phyloP scores from a whole-genome alignment of 2,888 invertebrate species.

The Himalopsyche kuldschensis region DNA sequence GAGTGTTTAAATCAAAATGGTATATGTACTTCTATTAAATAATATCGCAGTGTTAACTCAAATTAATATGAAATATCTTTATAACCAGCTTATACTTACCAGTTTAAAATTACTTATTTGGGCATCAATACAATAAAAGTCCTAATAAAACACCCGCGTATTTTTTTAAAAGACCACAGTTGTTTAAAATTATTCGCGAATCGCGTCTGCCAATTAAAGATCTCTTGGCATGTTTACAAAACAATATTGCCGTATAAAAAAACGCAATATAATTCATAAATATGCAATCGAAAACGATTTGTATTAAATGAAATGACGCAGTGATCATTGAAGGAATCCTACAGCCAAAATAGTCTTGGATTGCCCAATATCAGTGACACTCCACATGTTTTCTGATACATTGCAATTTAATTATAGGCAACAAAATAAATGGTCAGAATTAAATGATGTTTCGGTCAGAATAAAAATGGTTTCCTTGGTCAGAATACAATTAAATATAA shows the following conservation, averaged over 20 bases:
- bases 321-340: constrained; percentile 20
- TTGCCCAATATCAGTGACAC: background rate
- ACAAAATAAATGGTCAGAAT: too few relatives aligned
- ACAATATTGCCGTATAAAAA: constrained; percentile 8
- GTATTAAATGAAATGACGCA: constrained; percentile 27
- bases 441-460: too few relatives aligned
- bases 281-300: constrained; percentile 22
- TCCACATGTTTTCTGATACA: background rate
- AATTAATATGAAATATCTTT: background rate
- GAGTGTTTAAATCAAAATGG: too few relatives aligned
- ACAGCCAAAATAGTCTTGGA: constrained; percentile 18
- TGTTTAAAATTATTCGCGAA: constrained; percentile 31
- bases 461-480: too few relatives aligned
- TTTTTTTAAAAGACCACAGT: constrained; percentile 1
- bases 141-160: background rate
- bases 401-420: too few relatives aligned
- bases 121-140: background rate
- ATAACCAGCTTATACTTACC: background rate
- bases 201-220: constrained; percentile 34
- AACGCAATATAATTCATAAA: constrained; percentile 14
- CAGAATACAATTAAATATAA: too few relatives aligned
- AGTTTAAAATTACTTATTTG: background rate
- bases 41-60: too few relatives aligned
- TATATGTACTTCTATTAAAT: too few relatives aligned
- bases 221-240: constrained; percentile 26